Evolutionary conservation across 2,797 vertebrate genomes (phyloP), one percentile per base, ranked within the genome.

Genomic region (Macropus fuliginosus): DNA sequence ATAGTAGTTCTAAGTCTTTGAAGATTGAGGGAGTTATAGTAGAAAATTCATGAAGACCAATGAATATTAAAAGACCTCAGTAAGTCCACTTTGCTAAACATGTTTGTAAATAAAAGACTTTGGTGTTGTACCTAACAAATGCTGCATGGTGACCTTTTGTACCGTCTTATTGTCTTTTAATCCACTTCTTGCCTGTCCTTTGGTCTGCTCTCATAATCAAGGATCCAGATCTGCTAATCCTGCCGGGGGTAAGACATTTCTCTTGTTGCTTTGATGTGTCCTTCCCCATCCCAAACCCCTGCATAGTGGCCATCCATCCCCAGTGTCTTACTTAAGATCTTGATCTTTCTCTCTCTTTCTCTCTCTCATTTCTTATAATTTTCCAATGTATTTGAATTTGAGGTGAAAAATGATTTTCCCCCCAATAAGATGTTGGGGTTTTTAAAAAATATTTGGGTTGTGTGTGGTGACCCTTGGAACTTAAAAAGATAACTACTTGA

Each of bases 221-320:
- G 99, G 99, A 99, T 99, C 99, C 99, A 99, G 99, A 99, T 99
- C 99, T 99, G 99, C 99, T 99, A 99, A 99, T 99, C 99, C 99
- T 98, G 99, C 99, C 99, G 99, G 99, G 99, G 99, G 99, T 99
- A 99, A 99, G 99, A 98, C 31, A 0, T 97, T 98, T 99, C 98
- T 99, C 98, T 91, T 98, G 98, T 98, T 97, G 95, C 93, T 12
- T 96, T 74, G 62, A 81, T 55, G 81, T 91, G 11, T 94, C 94
- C 94, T 97, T 29, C 95, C 94, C 52, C 55, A 54, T 95, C 87
- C 95, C 56, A 1, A 92, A 34, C 54, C 92, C 90, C 91, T 94
- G 56, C 91, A 95, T 56, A 95, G 1, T 95, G 89, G 96, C 96
- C 96, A 97, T 81, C 40, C 55, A 54, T 95, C 74, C 95, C 55